These are phyloP conservation scores for Pogoniulus pusillus DNA, from an alignment of 2,797 vertebrate genomes.

Conservation along the genomic window DNA sequence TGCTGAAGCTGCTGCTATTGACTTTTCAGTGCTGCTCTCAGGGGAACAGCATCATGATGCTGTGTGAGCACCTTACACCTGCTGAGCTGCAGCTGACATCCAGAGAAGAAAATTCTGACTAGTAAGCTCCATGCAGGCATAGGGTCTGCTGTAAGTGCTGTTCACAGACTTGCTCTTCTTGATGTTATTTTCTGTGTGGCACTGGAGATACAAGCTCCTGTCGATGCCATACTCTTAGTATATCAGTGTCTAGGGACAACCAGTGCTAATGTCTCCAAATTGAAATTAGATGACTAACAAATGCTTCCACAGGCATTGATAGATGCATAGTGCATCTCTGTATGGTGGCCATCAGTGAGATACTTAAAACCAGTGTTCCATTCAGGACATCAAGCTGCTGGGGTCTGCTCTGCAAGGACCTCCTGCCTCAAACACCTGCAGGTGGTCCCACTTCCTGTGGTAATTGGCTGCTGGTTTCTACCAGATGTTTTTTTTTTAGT, in stretches of 20 bases:
- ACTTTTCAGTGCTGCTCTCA: not conserved
- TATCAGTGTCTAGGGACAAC: not conserved
- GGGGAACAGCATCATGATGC: rapidly evolving
- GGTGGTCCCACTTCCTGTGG: not conserved
- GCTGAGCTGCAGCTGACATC: not conserved
- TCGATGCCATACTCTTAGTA: too few species aligned
- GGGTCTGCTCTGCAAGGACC: not conserved
- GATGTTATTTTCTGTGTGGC: not conserved
- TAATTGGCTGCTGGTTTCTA: not conserved
- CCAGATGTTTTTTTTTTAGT: not conserved
- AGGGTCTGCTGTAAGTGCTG: not conserved
- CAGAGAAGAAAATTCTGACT: not conserved
- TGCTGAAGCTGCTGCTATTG: not conserved
- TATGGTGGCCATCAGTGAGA: not conserved
- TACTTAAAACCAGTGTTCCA: not conserved
- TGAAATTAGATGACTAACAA: not conserved
- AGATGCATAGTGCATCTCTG: not conserved
- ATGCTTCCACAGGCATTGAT: not conserved
- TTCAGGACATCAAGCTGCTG: not conserved
- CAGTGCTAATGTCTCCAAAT: not conserved
- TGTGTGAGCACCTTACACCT: not conserved
- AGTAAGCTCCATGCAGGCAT: not conserved
- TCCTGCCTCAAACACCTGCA: not conserved
- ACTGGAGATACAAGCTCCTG: rapidly evolving
- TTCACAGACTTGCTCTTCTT: not conserved